phyloP scores from a whole-genome alignment of 2,113 vertebrate genomes.

The Machaerirhynchus nigripectus region DNA sequence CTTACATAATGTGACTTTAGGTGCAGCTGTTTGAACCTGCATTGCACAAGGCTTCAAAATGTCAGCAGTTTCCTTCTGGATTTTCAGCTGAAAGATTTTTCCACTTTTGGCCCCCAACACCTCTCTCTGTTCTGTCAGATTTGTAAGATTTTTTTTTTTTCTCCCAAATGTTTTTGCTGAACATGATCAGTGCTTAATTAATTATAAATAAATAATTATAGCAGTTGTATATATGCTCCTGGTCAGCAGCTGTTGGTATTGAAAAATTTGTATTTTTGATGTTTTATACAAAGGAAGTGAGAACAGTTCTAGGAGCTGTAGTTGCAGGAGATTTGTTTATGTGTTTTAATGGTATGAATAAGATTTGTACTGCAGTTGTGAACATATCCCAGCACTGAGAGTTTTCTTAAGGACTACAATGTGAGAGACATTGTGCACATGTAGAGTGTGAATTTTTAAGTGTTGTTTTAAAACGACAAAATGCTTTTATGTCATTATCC shows the following conservation, averaged over 20 bases:
- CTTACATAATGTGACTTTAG: neutral
- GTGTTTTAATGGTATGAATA: neutral
- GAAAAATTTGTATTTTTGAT: neutral
- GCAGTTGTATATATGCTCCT: neutral
- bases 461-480: neutral
- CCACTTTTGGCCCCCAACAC: neutral
- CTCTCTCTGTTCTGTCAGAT: neutral
- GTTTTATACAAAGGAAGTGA: neutral
- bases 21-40: neutral
- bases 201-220: slow-evolving; percentile 15
- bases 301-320: neutral
- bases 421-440: neutral
- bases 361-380: neutral
- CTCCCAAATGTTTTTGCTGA: neutral
- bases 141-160: neutral
- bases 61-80: neutral
- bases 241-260: slow-evolving; percentile 23
- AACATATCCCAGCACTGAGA: neutral
- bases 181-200: neutral
- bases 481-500: neutral
- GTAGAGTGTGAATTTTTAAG: neutral
- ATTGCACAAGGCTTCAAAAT: neutral
- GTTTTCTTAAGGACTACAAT: neutral
- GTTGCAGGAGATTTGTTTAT: neutral
- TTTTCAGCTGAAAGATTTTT: neutral